Evolutionary conservation across 2,113 vertebrate species (phyloP), one percentile per base, ranked within the genome.

Genomic region (Tupaia chinensis): DNA sequence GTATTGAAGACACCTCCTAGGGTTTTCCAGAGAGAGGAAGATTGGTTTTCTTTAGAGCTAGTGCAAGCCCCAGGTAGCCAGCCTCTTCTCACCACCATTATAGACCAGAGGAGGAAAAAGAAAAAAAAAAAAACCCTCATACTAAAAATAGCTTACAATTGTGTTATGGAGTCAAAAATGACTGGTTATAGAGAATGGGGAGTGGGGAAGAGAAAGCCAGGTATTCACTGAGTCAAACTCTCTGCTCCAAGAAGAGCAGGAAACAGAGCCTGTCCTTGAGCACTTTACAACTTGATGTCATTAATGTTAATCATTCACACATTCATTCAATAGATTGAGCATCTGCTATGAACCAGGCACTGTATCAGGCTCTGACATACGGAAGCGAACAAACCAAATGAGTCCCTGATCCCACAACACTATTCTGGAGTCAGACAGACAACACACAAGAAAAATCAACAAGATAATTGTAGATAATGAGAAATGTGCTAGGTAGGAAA

Each of bases 41-140:
- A 73, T 95, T 87, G 73, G 32, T 84, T 97, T 97, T 89, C 96
- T 77, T 91, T 74, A 96, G 87, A 96, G 92, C 60, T 54, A 53
- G 53, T 79, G 72, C 58, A 87, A 89, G 54, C 93, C 81, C 74
- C 74, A 93, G 58, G 94, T 0, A 5, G 81, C 88, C 84, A 4
- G 63, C 61, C 65, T 95, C 72, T 89, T 78, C 85, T 53, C 14
- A 74, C 69, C 2, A n/a, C 23, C 29, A 93, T 87, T 84, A 94
- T 89, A 95, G 70, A 68, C 60, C 9, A 19, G 92, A 92, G 80
- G 91, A 76, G 11, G 92, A 89, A 61, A 86, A 66, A 44, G 44
- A 44, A 44, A 44, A 44, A 44, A 44, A 44, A 44, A 44, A 44
- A 44, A 44, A 44, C 44, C 44, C 44, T 44, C 87, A 65, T 76